Percentiles rank a stretch among this genome's conserved stretches.
phyloP scores from a whole-genome alignment of 2,797 vertebrate species.

The Paguma larvata region DNA sequence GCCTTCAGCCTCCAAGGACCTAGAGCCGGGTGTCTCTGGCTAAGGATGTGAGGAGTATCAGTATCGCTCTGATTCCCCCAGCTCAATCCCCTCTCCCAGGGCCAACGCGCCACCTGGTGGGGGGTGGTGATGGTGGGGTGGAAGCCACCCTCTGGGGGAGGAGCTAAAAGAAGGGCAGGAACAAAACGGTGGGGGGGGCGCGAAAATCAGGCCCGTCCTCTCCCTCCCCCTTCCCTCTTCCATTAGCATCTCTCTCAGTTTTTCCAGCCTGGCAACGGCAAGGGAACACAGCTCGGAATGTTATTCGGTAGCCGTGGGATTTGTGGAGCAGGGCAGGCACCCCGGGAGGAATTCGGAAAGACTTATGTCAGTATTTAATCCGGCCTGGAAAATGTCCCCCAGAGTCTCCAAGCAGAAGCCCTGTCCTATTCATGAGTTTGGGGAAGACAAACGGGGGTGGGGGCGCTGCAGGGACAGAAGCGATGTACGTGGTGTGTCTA shows the following conservation, averaged over 20 bases:
- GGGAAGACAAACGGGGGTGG: background rate
- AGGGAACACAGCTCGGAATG: constrained; percentile 56
- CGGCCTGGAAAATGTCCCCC: constrained; percentile 60
- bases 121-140: background rate
- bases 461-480: background rate
- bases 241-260: constrained; percentile 17
- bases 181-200: background rate
- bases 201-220: background rate
- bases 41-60: background rate
- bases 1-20: background rate
- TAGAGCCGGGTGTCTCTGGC: background rate
- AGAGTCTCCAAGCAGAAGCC: constrained; percentile 31
- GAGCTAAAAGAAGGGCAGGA: background rate
- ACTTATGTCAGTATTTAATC: constrained; percentile 78
- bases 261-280: constrained; percentile 73
- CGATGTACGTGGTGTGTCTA: background rate
- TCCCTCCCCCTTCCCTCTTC: background rate
- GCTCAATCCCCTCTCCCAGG: background rate
- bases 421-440: background rate
- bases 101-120: too few relatives aligned
- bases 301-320: constrained; percentile 56
- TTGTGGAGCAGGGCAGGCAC: constrained; percentile 20
- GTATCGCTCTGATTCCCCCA: background rate
- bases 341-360: constrained; percentile 74
- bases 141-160: background rate